Base-by-base conservation (phyloP, 2,113 vertebrate genomes). In the Pachypanchax playfairii region DNA sequence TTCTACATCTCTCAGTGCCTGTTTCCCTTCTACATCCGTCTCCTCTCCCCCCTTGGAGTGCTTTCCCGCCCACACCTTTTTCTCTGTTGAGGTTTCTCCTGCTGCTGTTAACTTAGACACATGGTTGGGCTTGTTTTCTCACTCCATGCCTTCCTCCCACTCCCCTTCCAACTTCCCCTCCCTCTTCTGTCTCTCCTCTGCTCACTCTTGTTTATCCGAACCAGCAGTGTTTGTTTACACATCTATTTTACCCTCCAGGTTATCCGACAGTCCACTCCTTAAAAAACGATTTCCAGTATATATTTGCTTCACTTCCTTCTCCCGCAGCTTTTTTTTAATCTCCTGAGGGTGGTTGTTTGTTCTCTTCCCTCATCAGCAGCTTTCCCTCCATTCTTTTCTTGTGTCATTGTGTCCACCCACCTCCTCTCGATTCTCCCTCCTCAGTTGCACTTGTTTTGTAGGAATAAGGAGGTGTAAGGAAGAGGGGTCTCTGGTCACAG, bases 31-130 rank as follows among this genome's bases (percentile, higher is more conserved):
- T 80, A 72, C 80, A 76, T 84, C 77, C 84, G 70, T 87, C 74
- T 82, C 61, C 62, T 75, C 75, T 77, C 75, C 83, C 79, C 80
- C 67, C 15, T 46, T 61, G 54, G 81, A 87, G 83, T 72, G 61
- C 81, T 85, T 78, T 86, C 82, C 83, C 75, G 58, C 88, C 85
- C 84, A 88, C 85, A 80, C 78, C 72, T 82, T 80, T 68, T 74
- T 73, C 75, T 88, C 80, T 78, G 56, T 75, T 79, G 85, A 83
- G 83, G 79, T 85, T 85, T 83, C 69, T 82, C 80, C 74, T 55
- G 68, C 83, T 28, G 63, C 63, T 85, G 83, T 88, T 83, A 85
- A 88, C 85, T 87, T 84, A 88, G 86, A 87, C 87, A 87, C 85
- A 87, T 76, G 87, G 84, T 78, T 65, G 49, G 75, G 85, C 76